phyloP scores from a whole-genome alignment of 64 coral and sea anemone genomes.

The Dendrophyllia cribrosa region DNA sequence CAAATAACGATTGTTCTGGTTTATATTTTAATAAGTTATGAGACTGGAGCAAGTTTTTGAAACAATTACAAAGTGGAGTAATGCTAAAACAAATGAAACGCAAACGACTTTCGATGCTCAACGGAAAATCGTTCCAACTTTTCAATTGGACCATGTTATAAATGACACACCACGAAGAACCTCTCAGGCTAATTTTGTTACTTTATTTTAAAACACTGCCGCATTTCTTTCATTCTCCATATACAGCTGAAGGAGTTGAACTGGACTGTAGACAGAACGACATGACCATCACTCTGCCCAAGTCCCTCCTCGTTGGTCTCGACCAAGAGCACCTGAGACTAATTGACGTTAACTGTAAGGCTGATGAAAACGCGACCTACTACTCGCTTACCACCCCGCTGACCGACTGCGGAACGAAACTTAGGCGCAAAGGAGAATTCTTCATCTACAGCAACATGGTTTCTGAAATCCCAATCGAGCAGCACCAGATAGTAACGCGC shows the following conservation, averaged over 20 bases:
- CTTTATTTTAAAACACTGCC: neutral
- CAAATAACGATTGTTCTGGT: too few relatives aligned
- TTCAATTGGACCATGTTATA: too few relatives aligned
- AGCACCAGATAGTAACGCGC: slow-evolving; percentile 30
- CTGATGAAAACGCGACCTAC: slow-evolving; percentile 70
- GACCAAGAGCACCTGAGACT: slow-evolving; percentile 73
- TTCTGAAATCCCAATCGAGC: neutral
- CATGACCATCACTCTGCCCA: slow-evolving; percentile 83
- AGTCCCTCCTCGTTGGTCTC: slow-evolving; percentile 76
- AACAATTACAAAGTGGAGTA: too few relatives aligned
- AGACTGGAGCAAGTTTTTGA: too few relatives aligned
- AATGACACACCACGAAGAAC: too few relatives aligned
- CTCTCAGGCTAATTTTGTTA: neutral
- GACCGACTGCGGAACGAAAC: slow-evolving; percentile 65
- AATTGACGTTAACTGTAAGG: slow-evolving; percentile 69
- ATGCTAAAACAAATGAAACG: too few relatives aligned
- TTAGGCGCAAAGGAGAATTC: slow-evolving; percentile 64
- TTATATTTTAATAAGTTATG: too few relatives aligned
- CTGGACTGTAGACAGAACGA: slow-evolving; percentile 71
- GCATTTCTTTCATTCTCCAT: neutral
- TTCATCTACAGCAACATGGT: slow-evolving; percentile 91
- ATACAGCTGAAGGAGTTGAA: slow-evolving; percentile 72
- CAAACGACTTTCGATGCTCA: too few relatives aligned
- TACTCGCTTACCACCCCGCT: slow-evolving; percentile 66
- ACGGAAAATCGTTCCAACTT: too few relatives aligned